Percentiles rank a stretch among this genome's conserved stretches.
Conservation (phyloP, 2,113 vertebrate species). For the Nannobrachium achirus region DNA sequence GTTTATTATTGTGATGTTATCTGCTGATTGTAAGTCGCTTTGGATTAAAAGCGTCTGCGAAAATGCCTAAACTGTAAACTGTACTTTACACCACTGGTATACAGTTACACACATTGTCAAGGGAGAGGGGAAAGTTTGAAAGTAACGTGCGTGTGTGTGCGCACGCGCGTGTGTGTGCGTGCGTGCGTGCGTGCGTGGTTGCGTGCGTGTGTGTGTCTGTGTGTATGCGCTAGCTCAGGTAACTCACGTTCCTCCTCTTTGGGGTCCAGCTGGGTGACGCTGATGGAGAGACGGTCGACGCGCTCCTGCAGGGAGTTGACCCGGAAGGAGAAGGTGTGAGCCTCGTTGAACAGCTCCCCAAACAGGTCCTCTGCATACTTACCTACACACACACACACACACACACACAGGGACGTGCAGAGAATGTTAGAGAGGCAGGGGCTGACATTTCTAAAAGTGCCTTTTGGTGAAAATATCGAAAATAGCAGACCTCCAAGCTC, state of each 20-base stretch:
- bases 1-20: too few relatives aligned
- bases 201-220: constrained; percentile 15
- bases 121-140: not conserved
- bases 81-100: too few relatives aligned
- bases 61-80: too few relatives aligned
- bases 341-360: constrained; percentile 98
- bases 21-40: too few relatives aligned
- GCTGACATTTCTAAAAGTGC: too few relatives aligned
- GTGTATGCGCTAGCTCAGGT: not conserved
- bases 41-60: too few relatives aligned
- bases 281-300: constrained; percentile 96
- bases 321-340: constrained; percentile 96
- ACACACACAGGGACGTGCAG: not conserved
- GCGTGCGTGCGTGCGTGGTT: not conserved
- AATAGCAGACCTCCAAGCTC: too few relatives aligned
- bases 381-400: constrained; percentile 78
- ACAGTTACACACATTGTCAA: too few relatives aligned
- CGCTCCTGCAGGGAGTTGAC: constrained; percentile 99
- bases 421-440: too few relatives aligned
- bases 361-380: constrained; percentile 99
- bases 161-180: not conserved
- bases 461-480: too few relatives aligned
- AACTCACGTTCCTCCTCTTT: constrained; percentile 98
- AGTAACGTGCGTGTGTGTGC: not conserved
- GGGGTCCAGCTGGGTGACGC: constrained; percentile 97